These are phyloP conservation scores for Prionace glauca DNA, from an alignment of 2,797 vertebrate genomes.

Conservation along the genomic window DNA sequence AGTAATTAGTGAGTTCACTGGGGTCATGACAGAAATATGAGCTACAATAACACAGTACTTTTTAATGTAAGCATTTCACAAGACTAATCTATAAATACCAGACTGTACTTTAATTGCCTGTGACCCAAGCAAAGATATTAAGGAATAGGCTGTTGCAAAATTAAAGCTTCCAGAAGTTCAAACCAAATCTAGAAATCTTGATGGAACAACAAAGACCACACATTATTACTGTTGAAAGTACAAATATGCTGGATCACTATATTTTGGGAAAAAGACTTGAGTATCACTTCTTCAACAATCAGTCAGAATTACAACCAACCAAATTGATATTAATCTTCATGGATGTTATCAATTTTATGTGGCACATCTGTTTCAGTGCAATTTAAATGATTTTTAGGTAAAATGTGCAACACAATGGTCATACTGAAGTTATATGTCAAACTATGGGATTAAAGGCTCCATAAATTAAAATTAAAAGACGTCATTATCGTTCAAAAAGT, in stretches of 20 bases:
- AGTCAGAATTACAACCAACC: neutral
- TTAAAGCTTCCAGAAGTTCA: conserved; percentile 77
- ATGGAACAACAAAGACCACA: conserved; percentile 77
- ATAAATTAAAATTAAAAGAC: conserved; percentile 5
- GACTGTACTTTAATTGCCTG: conserved; percentile 81
- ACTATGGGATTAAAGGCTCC: neutral
- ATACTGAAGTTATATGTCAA: conserved; percentile 5
- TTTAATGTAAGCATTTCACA: conserved; percentile 76
- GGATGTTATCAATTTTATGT: neutral
- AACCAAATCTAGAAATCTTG: conserved; percentile 77
- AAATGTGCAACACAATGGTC: neutral
- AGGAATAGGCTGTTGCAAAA: conserved; percentile 76
- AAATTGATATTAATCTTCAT: neutral
- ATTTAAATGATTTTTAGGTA: conserved; percentile 16
- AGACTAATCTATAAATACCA: conserved; percentile 61
- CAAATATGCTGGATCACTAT: conserved; percentile 77
- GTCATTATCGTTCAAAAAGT: neutral
- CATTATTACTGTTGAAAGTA: conserved; percentile 71
- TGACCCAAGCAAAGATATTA: conserved; percentile 71
- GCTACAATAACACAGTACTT: conserved; percentile 76
- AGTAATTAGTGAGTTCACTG: conserved; percentile 77
- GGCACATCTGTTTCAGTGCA: neutral
- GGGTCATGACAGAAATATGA: conserved; percentile 74
- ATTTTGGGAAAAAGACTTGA: conserved; percentile 78
- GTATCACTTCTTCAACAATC: conserved; percentile 82